These are phyloP conservation scores for Phenganax stokvisi DNA, from an alignment of 92 coral and sea anemone genomes.

Conservation along the genomic window DNA sequence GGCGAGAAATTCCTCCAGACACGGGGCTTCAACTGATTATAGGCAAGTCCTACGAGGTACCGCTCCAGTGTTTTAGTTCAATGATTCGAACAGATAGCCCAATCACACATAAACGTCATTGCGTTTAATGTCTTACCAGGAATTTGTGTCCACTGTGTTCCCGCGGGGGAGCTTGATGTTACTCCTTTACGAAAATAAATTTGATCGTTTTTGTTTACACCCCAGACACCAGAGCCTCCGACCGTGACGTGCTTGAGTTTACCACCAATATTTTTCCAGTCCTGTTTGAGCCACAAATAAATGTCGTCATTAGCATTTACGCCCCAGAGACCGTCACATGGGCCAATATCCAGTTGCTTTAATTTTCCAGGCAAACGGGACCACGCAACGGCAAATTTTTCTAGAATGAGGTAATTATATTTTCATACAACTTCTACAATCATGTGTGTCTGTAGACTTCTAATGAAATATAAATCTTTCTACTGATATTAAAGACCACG, in stretches of 20 bases:
- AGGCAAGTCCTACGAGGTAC: background rate
- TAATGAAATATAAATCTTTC: too few species aligned
- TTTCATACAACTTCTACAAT: too few species aligned
- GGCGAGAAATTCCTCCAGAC: too few species aligned
- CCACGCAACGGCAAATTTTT: background rate
- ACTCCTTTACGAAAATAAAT: conserved; percentile 1
- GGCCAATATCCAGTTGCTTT: background rate
- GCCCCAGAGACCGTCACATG: conserved; percentile 11
- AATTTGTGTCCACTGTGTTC: background rate
- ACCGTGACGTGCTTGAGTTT: background rate
- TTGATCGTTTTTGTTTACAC: background rate
- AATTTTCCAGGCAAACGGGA: background rate
- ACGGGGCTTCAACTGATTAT: background rate
- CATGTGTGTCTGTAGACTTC: too few species aligned
- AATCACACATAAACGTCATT: background rate
- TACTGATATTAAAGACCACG: too few species aligned
- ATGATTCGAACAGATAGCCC: background rate
- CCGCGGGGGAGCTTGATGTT: too few species aligned
- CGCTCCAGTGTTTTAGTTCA: background rate
- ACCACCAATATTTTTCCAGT: background rate
- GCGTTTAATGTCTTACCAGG: background rate
- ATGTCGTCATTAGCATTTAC: background rate
- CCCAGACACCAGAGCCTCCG: conserved; percentile 11
- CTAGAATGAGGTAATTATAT: too few species aligned
- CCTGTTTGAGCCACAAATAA: background rate